These are phyloP conservation scores for Drosophila pseudotalamancana DNA, from an alignment of 2,888 invertebrate genomes.

Conservation along the genomic window DNA sequence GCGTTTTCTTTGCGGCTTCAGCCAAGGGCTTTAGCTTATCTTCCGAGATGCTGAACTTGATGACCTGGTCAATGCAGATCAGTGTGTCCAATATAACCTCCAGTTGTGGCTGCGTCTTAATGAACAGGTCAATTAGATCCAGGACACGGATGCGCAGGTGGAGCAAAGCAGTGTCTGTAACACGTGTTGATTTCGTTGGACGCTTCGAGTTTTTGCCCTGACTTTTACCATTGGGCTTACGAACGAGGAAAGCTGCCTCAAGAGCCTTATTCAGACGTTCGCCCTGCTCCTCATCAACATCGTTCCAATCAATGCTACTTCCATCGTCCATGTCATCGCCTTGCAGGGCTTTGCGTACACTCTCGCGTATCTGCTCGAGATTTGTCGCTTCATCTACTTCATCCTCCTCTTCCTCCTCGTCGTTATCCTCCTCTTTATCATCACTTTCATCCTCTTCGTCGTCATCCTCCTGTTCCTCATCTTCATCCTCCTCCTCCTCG, in stretches of 20 bases:
- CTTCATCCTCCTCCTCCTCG: constrained; percentile 12
- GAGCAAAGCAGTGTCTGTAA: constrained; percentile 42
- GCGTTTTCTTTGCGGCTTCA: constrained; percentile 42
- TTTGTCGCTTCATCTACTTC: constrained; percentile 6
- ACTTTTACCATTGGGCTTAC: constrained; percentile 12
- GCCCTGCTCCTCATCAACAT: constrained; percentile 59
- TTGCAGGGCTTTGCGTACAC: constrained; percentile 53
- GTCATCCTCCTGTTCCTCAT: constrained; percentile 7
- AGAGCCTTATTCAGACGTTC: constrained; percentile 58
- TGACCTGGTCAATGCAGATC: constrained; percentile 29
- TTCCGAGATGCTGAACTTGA: neutral
- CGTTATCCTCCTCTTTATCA: neutral
- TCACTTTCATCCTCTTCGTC: neutral
- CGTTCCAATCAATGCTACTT: constrained; percentile 72
- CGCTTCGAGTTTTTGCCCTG: constrained; percentile 21
- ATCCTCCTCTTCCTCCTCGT: neutral
- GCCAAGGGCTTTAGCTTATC: constrained; percentile 25
- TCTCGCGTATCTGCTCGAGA: constrained; percentile 55
- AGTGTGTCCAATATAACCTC: constrained; percentile 39
- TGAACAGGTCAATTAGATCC: constrained; percentile 52
- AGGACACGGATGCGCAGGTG: constrained; percentile 60
- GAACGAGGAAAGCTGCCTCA: constrained; percentile 52
- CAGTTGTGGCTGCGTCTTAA: constrained; percentile 20
- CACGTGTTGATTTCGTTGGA: constrained; percentile 52
- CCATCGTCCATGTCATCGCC: constrained; percentile 24